These are phyloP conservation scores for Microcebus tavaratra DNA, from an alignment of 2,113 vertebrate genomes.

Conservation along the genomic window DNA sequence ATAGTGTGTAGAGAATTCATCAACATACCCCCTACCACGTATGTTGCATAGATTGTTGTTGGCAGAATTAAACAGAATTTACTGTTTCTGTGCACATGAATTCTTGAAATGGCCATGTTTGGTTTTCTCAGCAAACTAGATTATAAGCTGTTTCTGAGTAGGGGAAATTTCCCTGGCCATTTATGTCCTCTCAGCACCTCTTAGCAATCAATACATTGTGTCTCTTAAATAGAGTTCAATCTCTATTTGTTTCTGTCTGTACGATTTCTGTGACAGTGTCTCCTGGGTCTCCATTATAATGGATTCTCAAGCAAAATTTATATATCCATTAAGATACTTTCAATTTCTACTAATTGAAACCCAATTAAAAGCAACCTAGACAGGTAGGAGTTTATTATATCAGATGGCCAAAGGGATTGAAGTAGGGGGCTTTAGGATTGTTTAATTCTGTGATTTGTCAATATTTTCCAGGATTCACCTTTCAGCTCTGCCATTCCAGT, in stretches of 20 bases:
- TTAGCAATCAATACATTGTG: background rate
- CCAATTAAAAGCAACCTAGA: background rate
- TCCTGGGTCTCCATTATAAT: background rate
- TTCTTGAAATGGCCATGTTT: constrained; percentile 47
- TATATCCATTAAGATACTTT: background rate
- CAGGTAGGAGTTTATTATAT: background rate
- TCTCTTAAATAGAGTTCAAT: background rate
- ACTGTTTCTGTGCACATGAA: constrained; percentile 46
- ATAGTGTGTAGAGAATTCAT: background rate
- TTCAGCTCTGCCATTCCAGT: background rate
- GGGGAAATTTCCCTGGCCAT: constrained; percentile 6
- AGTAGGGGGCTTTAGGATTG: background rate
- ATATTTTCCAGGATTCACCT: background rate
- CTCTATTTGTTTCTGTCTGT: background rate
- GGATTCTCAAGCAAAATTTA: constrained; percentile 1
- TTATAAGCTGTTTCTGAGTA: background rate
- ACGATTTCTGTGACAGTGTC: background rate
- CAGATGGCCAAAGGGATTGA: background rate
- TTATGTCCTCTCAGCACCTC: background rate
- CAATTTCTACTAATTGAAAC: background rate
- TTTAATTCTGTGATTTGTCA: background rate
- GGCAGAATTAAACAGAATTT: constrained; percentile 36
- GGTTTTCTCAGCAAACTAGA: constrained; percentile 35
- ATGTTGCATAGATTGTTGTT: background rate
- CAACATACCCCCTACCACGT: background rate